Percentiles rank a stretch among this genome's conserved stretches.
Conservation (phyloP, 2,888 invertebrate genomes). For the Atherix ibis region DNA sequence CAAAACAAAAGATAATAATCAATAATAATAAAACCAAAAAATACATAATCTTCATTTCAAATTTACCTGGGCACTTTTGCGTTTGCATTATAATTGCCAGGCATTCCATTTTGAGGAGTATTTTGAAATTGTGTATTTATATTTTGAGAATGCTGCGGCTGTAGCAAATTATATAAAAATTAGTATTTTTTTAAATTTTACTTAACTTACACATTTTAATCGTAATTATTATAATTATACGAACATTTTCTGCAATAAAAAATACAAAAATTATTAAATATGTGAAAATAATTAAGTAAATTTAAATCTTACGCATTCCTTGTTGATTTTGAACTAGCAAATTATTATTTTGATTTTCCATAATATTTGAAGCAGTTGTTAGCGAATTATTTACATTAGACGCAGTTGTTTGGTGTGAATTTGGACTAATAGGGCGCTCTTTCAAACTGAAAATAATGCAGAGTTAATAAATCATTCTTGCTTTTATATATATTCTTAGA, state of each 20-base stretch:
- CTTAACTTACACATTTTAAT: too few species aligned
- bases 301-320: too few species aligned
- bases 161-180: too few species aligned
- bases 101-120: conserved; percentile 26
- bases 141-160: conserved; percentile 21
- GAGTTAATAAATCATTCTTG: too few species aligned
- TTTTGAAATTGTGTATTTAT: conserved; percentile 24
- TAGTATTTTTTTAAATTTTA: too few species aligned
- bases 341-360: conserved; percentile 11
- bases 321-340: too few species aligned
- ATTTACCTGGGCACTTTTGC: too few species aligned
- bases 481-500: neutral
- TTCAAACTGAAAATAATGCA: conserved; percentile 39
- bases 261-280: conserved; percentile 3
- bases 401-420: conserved; percentile 13
- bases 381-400: conserved; percentile 18
- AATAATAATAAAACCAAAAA: too few species aligned
- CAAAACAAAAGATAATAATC: too few species aligned
- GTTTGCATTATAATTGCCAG: conserved; percentile 24
- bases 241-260: conserved; percentile 11
- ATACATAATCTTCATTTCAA: too few species aligned
- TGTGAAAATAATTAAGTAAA: too few species aligned
- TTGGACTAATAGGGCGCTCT: conserved; percentile 50
- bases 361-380: conserved; percentile 8
- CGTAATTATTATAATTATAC: too few species aligned